Conservation (phyloP, 2,797 vertebrate species). For the Galaxias olidus region DNA sequence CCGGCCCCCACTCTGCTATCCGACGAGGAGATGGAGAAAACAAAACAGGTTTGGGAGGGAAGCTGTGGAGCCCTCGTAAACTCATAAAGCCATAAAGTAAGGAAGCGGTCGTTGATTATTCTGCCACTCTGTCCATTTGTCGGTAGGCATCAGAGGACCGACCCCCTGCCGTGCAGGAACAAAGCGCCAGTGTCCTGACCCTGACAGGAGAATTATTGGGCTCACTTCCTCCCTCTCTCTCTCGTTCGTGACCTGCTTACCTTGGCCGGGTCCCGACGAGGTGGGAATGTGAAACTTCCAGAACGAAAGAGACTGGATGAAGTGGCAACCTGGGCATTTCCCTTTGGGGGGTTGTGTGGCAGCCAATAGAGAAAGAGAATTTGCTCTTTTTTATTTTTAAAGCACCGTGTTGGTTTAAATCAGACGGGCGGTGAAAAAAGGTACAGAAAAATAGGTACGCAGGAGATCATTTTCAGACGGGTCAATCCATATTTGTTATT, state of each 20-base stretch:
- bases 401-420: too few relatives aligned
- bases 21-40: background rate
- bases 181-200: slow-evolving; percentile 60
- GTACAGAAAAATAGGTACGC: too few relatives aligned
- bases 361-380: too few relatives aligned
- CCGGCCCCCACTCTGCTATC: background rate
- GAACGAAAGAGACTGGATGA: slow-evolving; percentile 6
- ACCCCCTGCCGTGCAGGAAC: slow-evolving; percentile 62
- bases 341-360: slow-evolving; percentile 57
- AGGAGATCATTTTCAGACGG: too few relatives aligned
- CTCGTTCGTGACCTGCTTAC: slow-evolving; percentile 45
- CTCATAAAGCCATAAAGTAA: slow-evolving; percentile 60
- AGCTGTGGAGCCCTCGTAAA: slow-evolving; percentile 39
- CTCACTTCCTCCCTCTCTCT: slow-evolving; percentile 32
- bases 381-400: too few relatives aligned
- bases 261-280: slow-evolving; percentile 27
- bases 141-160: slow-evolving; percentile 51
- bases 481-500: too few relatives aligned
- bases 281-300: slow-evolving; percentile 24
- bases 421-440: too few relatives aligned
- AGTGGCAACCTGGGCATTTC: slow-evolving; percentile 48
- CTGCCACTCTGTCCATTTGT: slow-evolving; percentile 66
- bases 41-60: slow-evolving; percentile 22
- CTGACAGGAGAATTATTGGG: slow-evolving; percentile 58
- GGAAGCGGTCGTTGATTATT: slow-evolving; percentile 67